A percentile compares a stretch with the other conserved stretches of the same genome.
Conservation (phyloP, 2,113 vertebrate genomes). For the Gracilinanus agilis region DNA sequence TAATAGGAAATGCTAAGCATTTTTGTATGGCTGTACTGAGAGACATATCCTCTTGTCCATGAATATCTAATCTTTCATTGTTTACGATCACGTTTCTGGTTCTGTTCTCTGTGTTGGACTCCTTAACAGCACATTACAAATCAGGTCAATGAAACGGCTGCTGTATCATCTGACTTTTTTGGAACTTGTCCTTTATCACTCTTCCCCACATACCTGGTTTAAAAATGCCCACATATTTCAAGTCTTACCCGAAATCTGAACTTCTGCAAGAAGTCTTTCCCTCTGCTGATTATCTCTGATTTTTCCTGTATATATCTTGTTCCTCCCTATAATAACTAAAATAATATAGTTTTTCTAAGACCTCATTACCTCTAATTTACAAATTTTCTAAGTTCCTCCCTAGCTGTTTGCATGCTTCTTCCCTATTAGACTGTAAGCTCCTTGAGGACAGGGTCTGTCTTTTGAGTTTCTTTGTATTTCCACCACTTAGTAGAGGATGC, state of each 20-base stretch:
- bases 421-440: too few relatives aligned
- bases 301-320: too few relatives aligned
- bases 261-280: too few relatives aligned
- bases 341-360: too few relatives aligned
- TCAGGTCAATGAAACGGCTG: background rate
- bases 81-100: background rate
- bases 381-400: too few relatives aligned
- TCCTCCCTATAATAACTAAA: too few relatives aligned
- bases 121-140: background rate
- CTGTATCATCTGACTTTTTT: conserved; percentile 2
- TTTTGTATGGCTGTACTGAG: conserved; percentile 6
- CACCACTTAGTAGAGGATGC: background rate
- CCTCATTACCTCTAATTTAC: too few relatives aligned
- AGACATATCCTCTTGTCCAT: background rate
- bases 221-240: background rate
- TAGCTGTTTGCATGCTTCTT: too few relatives aligned
- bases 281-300: too few relatives aligned
- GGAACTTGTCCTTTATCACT: background rate
- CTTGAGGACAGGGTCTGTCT: too few relatives aligned
- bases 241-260: too few relatives aligned
- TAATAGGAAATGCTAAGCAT: background rate
- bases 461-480: background rate
- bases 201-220: conserved; percentile 17
- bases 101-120: background rate
- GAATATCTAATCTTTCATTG: background rate